Base-by-base conservation (phyloP, 2,797 vertebrate species). In the Pseudopleuronectes americanus region DNA sequence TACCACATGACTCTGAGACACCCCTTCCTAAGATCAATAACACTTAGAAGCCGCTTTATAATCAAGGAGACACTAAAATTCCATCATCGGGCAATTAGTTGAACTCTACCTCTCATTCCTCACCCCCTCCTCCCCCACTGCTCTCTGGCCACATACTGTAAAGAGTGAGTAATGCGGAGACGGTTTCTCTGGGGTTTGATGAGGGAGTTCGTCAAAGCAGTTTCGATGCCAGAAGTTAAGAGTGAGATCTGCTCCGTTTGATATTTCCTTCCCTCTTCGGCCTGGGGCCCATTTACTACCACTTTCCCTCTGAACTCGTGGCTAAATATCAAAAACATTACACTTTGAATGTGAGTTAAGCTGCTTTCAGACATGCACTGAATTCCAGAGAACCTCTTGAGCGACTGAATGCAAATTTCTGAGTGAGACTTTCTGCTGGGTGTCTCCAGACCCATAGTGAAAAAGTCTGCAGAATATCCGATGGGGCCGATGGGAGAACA, bases 31-130 rank as follows among this genome's bases (percentile, higher is more conserved):
- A 81, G 94, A 97, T 98, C 96, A 95, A 97, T 97, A 97, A 92
- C 95, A 97, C 96, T 97, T 96, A 97, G 94, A 94, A 91, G 85
- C 87, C 88, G 89, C 91, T 95, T 95, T 93, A 92, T 84, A 93
- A 93, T 88, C 86, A 94, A 95, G 95, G 93, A 92, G 90, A 91
- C 89, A 92, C 88, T 90, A 89, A 94, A 94, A 90, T 89, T 91
- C 89, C 93, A 94, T 93, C 88, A 93, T 93, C 88, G 81, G 81
- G 89, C 93, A 91, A 92, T 92, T 93, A 95, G 92, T 88, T 87
- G 77, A 80, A 89, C 85, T 89, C 81, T 83, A 77, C 66, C 60
- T 68, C 67, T 64, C 71, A 72, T 84, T 84, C 71, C 74, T 83
- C 77, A 74, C 62, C 70, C 70, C 80, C 41, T 75, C 68, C 83